phyloP scores from a whole-genome alignment of 2,113 vertebrate genomes.

The Chlorodrepanis virens region DNA sequence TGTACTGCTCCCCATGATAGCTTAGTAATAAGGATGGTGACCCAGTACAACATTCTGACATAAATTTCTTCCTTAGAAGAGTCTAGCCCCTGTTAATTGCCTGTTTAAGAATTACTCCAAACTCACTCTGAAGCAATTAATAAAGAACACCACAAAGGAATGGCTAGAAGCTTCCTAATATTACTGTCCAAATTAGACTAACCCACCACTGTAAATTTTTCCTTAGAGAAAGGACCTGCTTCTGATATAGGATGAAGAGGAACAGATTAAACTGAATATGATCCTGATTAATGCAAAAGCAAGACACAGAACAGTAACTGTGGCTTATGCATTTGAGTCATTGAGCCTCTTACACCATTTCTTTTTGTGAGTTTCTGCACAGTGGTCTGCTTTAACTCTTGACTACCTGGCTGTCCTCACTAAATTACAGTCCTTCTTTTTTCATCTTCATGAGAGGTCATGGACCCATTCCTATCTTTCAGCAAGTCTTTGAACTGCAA shows the following conservation, averaged over 20 bases:
- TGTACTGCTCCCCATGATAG: background rate
- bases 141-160: background rate
- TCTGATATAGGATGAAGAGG: background rate
- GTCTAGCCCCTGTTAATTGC: background rate
- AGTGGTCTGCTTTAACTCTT: background rate
- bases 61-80: background rate
- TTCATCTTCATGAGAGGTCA: background rate
- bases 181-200: background rate
- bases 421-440: background rate
- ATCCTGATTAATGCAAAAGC: background rate
- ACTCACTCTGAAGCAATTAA: background rate
- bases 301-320: background rate
- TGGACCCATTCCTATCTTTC: background rate
- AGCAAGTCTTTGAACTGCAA: background rate
- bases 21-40: background rate
- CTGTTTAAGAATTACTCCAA: background rate
- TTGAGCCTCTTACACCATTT: background rate
- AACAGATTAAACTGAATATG: background rate
- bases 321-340: background rate
- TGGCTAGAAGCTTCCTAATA: background rate
- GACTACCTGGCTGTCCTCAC: background rate
- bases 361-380: background rate
- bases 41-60: background rate
- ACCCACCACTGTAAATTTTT: background rate
- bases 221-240: background rate